Evolutionary conservation across 2,888 invertebrate genomes (phyloP).

Genomic region (Agriotes lineatus): DNA sequence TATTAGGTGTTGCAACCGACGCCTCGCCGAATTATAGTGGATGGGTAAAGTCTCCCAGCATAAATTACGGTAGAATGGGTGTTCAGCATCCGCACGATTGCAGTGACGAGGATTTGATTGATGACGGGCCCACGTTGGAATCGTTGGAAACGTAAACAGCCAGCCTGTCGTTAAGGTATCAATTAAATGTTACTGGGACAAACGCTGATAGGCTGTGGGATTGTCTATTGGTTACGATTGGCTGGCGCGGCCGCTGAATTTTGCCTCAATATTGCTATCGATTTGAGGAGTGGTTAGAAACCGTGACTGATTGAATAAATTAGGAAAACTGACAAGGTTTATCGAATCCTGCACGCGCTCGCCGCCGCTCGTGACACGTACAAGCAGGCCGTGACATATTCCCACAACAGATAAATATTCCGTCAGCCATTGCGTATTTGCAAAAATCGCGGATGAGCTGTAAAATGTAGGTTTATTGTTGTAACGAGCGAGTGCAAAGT

Average conservation of each 20-base stretch:
- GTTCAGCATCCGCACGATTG: slow-evolving; percentile 10
- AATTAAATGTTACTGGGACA: slow-evolving; percentile 36
- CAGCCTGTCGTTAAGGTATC: slow-evolving; percentile 28
- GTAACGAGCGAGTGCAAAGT: slow-evolving; percentile 27
- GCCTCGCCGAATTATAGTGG: too few species aligned
- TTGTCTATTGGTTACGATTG: slow-evolving; percentile 24
- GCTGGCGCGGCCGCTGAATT: slow-evolving; percentile 19
- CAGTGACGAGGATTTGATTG: slow-evolving; percentile 31
- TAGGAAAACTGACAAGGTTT: slow-evolving; percentile 20
- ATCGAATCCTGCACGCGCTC: background rate
- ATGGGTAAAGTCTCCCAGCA: too few species aligned
- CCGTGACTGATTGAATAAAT: slow-evolving; percentile 37
- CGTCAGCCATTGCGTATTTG: too few species aligned
- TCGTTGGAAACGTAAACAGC: slow-evolving; percentile 24
- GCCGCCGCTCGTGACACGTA: slow-evolving; percentile 6
- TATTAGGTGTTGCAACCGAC: slow-evolving; percentile 4
- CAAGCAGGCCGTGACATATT: background rate
- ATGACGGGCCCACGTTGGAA: slow-evolving; percentile 13
- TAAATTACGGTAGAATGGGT: slow-evolving; percentile 4
- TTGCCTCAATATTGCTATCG: slow-evolving; percentile 28
- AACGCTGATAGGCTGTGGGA: slow-evolving; percentile 31
- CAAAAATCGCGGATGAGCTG: too few species aligned
- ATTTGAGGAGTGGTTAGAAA: slow-evolving; percentile 34
- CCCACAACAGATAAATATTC: too few species aligned
- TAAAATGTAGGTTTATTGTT: slow-evolving; percentile 21